Percentiles rank a stretch among this genome's conserved stretches.
phyloP scores from a whole-genome alignment of 2,797 vertebrate species.

The Chiloscyllium punctatum region DNA sequence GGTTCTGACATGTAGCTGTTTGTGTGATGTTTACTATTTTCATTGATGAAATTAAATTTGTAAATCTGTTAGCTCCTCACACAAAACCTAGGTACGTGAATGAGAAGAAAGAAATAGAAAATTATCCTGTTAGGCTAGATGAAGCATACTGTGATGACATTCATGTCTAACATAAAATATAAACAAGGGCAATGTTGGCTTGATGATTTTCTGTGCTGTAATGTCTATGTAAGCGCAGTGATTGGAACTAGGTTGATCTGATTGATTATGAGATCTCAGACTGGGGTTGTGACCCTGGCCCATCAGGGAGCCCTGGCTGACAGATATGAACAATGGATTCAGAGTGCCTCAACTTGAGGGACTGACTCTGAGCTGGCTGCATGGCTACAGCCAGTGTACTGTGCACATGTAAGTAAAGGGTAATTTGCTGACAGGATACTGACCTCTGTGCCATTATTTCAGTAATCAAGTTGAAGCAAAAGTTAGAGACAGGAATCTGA shows the following conservation, averaged over 20 bases:
- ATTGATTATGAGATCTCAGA: too few relatives aligned
- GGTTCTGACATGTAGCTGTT: not conserved
- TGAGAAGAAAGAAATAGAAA: not conserved
- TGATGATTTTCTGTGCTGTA: not conserved
- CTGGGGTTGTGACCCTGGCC: too few relatives aligned
- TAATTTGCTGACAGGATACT: too few relatives aligned
- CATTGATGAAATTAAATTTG: conserved; percentile 2
- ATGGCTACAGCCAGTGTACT: too few relatives aligned
- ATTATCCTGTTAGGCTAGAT: not conserved
- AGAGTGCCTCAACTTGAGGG: too few relatives aligned
- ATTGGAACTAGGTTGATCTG: too few relatives aligned
- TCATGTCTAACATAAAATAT: not conserved
- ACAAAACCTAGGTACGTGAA: not conserved
- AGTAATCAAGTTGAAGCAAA: not conserved
- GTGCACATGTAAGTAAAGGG: too few relatives aligned
- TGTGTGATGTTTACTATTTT: not conserved
- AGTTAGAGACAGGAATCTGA: not conserved
- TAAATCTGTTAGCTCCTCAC: not conserved
- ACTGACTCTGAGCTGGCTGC: too few relatives aligned
- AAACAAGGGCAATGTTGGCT: not conserved
- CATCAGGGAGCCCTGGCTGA: too few relatives aligned
- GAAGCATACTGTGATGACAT: not conserved
- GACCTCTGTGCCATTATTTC: too few relatives aligned
- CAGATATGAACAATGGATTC: too few relatives aligned
- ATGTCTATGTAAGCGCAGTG: not conserved